A percentile compares a stretch with the other conserved stretches of the same genome.
phyloP scores from a whole-genome alignment of 2,888 invertebrate genomes.

The Anarsia innoxiella region DNA sequence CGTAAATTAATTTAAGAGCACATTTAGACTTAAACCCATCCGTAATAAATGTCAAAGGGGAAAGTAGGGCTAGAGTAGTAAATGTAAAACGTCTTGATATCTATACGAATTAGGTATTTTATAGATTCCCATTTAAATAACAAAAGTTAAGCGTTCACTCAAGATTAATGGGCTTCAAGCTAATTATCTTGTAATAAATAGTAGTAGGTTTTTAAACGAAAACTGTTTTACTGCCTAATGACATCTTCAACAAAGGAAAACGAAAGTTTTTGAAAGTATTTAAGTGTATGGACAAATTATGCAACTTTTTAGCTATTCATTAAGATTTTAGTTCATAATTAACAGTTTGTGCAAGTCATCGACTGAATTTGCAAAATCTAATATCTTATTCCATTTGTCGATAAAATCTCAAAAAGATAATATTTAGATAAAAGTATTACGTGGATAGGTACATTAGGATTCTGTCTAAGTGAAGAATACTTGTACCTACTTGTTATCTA shows the following conservation, averaged over 20 bases:
- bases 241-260: constrained; percentile 7
- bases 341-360: constrained; percentile 7
- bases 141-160: neutral
- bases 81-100: too few relatives aligned
- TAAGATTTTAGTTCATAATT: constrained; percentile 9
- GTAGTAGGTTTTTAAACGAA: neutral
- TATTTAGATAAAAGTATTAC: too few relatives aligned
- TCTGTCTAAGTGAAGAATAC: too few relatives aligned
- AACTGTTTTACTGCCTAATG: constrained; percentile 7
- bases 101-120: too few relatives aligned
- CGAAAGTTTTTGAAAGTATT: constrained; percentile 12
- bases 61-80: too few relatives aligned
- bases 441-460: too few relatives aligned
- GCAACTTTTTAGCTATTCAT: constrained; percentile 5
- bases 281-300: constrained; percentile 2
- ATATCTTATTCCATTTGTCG: too few relatives aligned
- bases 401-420: too few relatives aligned
- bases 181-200: constrained; percentile 7
- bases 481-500: too few relatives aligned
- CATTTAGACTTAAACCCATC: too few relatives aligned
- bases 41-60: too few relatives aligned
- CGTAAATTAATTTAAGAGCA: too few relatives aligned
- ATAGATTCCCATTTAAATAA: neutral
- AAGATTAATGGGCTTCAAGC: neutral
- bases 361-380: constrained; percentile 1